phyloP scores from a whole-genome alignment of 2,797 vertebrate species.

The Pangasius sanitwongsei region DNA sequence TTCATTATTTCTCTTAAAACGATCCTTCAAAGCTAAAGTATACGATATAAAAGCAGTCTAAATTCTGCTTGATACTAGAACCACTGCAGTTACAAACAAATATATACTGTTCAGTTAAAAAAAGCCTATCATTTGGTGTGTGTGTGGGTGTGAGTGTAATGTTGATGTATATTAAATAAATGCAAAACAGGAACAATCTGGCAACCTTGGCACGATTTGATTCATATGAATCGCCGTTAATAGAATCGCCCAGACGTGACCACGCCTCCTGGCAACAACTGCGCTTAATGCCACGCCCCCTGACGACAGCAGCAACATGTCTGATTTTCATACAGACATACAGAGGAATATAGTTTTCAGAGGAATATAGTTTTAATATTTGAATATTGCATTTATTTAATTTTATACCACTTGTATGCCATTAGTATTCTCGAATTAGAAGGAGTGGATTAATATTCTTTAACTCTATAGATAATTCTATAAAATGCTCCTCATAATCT shows the following conservation, averaged over 20 bases:
- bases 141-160: neutral
- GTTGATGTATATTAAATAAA: no score
- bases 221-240: neutral
- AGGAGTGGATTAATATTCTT: neutral
- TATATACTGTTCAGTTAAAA: neutral
- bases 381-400: neutral
- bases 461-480: neutral
- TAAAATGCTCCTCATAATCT: neutral
- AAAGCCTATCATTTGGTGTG: neutral
- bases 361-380: neutral
- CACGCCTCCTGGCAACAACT: conserved; percentile 3
- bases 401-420: neutral
- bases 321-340: neutral
- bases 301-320: neutral
- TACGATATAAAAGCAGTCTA: neutral
- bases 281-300: neutral
- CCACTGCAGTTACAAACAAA: neutral
- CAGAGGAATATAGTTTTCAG: neutral
- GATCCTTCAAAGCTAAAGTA: neutral
- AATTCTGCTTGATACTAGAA: neutral
- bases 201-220: neutral
- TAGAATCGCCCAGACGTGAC: neutral
- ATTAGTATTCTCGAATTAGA: neutral
- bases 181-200: neutral
- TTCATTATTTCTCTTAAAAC: neutral